Conservation (phyloP, 1,140 invertebrate species). For the Riptortus pedestris region DNA sequence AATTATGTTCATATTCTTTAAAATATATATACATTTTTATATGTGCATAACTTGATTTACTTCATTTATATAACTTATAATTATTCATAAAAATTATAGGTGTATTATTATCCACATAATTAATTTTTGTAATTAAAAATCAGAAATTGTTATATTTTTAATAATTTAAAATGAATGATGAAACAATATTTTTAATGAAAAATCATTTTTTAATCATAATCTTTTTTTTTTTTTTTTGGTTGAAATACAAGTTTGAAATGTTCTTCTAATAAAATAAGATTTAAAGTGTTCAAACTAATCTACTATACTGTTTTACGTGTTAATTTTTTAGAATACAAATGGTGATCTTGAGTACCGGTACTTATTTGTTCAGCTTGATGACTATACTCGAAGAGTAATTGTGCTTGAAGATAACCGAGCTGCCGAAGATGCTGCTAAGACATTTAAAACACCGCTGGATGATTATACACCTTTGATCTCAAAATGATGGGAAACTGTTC, state of each 20-base stretch:
- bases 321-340: slow-evolving; percentile 54
- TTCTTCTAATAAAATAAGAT: too few species aligned
- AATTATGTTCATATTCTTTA: neutral
- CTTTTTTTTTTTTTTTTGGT: slow-evolving; percentile 18
- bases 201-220: too few species aligned
- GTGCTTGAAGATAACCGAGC: slow-evolving; percentile 61
- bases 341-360: slow-evolving; percentile 72
- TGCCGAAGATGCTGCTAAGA: slow-evolving; percentile 15
- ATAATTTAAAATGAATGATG: too few species aligned
- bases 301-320: too few species aligned
- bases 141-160: too few species aligned
- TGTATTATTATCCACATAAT: too few species aligned
- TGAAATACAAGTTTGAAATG: too few species aligned
- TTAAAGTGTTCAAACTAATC: too few species aligned
- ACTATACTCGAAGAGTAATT: slow-evolving; percentile 54
- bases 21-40: slow-evolving; percentile 21
- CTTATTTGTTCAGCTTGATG: slow-evolving; percentile 67
- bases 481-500: neutral
- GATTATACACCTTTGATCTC: neutral
- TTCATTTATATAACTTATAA: too few species aligned
- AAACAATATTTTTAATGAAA: too few species aligned
- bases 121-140: too few species aligned
- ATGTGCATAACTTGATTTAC: slow-evolving; percentile 12
- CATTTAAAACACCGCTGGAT: slow-evolving; percentile 19
- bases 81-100: too few species aligned